Evolutionary conservation across 2,888 invertebrate genomes (phyloP), one percentile per base, ranked within the genome.

Genomic region (Noctua janthe): DNA sequence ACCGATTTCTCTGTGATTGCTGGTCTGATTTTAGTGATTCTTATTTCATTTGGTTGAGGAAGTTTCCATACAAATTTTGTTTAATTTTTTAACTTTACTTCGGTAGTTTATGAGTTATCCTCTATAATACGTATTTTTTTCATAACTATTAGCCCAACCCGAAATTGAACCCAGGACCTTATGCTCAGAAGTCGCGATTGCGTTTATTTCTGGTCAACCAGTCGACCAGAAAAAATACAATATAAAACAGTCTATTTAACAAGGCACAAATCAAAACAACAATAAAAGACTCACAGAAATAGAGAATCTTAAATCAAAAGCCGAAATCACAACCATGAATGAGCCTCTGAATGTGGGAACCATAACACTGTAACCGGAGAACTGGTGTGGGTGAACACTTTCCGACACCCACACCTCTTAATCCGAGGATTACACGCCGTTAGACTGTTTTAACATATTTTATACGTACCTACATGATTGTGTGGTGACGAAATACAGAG

Each of bases 371-470:
- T 80, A 75, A 80, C 72, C n/a, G 43, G 72, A 80, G 84, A 87
- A 35, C 56, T 49, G 49, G 17, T n/a, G 85, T 88, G 88, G 85
- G 85, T 76, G 85, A 51, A 69, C 69, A 76, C 72, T 76, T 43
- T 85, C 66, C 13, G 73, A 80, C 85, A 74, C 85, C 85, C 85
- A 85, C 85, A 72, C n/a, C 29, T 29, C 29, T 69, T 83, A 80
- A 85, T 80, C 81, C n/a, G 71, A 56, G 88, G 81, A 85, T 85
- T 88, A 85, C 69, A 51, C 8, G 67, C 73, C 85, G 85, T 84
- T 87, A 84, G 80, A 67, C 59, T 80, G 85, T 88, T 85, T 85
- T 69, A 80, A 88, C 85, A 85, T 85, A 85, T 20, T 64, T 43
- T 66, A 71, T 54, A n/a, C 11, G 7, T 47, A 43, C 15, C 15